Evolutionary conservation across 2,113 vertebrate species (phyloP), one percentile per base, ranked within the genome.

Genomic region (Lethenteron reissneri): DNA sequence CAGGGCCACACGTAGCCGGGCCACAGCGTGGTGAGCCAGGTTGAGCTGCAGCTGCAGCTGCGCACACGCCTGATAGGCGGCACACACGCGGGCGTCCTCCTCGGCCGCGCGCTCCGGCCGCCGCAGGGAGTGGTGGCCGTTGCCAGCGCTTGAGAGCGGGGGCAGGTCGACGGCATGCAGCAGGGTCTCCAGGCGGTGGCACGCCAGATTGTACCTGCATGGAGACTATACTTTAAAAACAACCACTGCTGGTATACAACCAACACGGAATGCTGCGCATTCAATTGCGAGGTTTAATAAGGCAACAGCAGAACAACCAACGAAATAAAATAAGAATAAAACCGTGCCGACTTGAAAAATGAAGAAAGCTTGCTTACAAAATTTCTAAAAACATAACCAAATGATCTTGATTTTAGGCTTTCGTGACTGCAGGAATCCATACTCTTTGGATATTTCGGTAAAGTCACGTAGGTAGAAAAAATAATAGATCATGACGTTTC

Each of bases 51-150:
- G 86, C 75, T 99, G 94, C 57, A 99, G 84, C 79, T 97, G 94
- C 78, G 94, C 90, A 78, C 94, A 99, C 78, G 97, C 94, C 76
- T 99, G 94, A 77, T 99, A 95, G 71, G 92, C 92, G 21, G 92
- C 95, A 82, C 96, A 99, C 2, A 97, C 94, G 12, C 90, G 84
- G 74, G 87, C 88, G 74, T 99, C 94, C 81, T 99, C 94, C 75
- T 97, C 92, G 14, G 97, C 90, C 19, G 92, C 94, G 75, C 97
- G 97, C 81, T 99, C 92, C 2, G 94, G 92, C 76, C 97, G 97
- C 56, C 92, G 80, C 76, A 99, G 79, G 76, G 97, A 99, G 81
- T 99, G 97, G 77, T 99, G 94, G 21, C 92, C 94, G 7, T 97
- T 97, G 78, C 96, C 97, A 71, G 92, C 94, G 58, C 92, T 99